A percentile compares a stretch with the other conserved stretches of the same genome.
These are phyloP conservation scores for Herpailurus yagouaroundi DNA, from an alignment of 2,113 vertebrate species.

Conservation along the genomic window DNA sequence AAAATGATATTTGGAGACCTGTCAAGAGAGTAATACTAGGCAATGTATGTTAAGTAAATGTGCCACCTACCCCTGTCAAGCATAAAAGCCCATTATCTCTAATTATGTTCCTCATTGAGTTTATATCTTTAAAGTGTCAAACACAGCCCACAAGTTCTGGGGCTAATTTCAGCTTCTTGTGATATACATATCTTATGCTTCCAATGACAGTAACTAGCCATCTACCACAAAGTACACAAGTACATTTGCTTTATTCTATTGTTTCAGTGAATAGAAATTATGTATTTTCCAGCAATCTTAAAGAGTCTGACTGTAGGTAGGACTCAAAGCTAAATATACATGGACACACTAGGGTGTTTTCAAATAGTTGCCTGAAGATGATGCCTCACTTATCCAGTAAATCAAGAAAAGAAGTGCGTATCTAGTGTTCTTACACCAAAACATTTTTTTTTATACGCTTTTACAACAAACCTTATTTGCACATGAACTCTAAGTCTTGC, in stretches of 20 bases:
- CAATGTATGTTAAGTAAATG: background rate
- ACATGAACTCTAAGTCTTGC: background rate
- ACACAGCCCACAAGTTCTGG: constrained; percentile 8
- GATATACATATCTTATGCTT: constrained; percentile 24
- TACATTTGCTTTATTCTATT: constrained; percentile 49
- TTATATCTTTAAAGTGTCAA: constrained; percentile 4
- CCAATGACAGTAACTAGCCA: background rate
- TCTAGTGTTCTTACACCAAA: background rate
- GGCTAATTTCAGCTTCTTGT: constrained; percentile 46
- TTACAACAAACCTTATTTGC: constrained; percentile 4
- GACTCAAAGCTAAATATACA: constrained; percentile 5
- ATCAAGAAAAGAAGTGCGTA: constrained; percentile 14
- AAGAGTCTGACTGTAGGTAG: background rate
- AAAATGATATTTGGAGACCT: constrained; percentile 24
- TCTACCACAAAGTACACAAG: background rate
- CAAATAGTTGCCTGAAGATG: background rate
- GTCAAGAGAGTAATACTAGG: constrained; percentile 1
- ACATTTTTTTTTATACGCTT: background rate
- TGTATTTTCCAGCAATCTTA: constrained; percentile 22
- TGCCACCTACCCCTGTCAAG: background rate
- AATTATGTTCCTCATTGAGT: constrained; percentile 4
- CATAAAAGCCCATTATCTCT: background rate
- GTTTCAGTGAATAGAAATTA: constrained; percentile 57
- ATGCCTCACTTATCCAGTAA: constrained; percentile 31
- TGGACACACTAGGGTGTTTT: background rate